phyloP scores from a whole-genome alignment of 2,797 vertebrate species.

The Premnoplex brunnescens region DNA sequence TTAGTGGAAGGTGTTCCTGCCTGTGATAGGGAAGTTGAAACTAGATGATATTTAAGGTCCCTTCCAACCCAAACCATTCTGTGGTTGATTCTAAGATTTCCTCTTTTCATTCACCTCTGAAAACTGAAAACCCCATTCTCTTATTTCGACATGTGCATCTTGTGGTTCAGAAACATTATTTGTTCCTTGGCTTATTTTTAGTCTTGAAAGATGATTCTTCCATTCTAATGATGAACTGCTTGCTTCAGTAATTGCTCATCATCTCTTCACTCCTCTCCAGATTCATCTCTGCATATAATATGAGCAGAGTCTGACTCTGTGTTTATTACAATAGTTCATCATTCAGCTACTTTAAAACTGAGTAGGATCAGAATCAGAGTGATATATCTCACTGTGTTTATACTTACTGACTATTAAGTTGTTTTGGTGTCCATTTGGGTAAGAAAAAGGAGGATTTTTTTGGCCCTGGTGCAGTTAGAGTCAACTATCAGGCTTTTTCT shows the following conservation, averaged over 20 bases:
- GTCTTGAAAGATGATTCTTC: not conserved
- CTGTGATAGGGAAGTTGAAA: not conserved
- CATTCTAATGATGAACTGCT: not conserved
- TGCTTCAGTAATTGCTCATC: not conserved
- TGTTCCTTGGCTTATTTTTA: not conserved
- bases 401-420: not conserved
- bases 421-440: not conserved
- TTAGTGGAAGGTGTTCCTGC: not conserved
- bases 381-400: not conserved
- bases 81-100: not conserved
- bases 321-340: not conserved
- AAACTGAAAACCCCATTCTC: not conserved
- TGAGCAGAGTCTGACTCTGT: not conserved
- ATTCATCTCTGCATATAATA: not conserved
- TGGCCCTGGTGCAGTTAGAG: not conserved
- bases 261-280: not conserved
- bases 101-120: not conserved
- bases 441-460: not conserved
- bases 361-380: not conserved
- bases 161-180: not conserved
- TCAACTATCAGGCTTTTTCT: not conserved
- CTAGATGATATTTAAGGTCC: not conserved
- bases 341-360: not conserved
- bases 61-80: not conserved
- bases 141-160: not conserved